Evolutionary conservation across 2,113 vertebrate genomes (phyloP).

Genomic region (Castor canadensis): DNA sequence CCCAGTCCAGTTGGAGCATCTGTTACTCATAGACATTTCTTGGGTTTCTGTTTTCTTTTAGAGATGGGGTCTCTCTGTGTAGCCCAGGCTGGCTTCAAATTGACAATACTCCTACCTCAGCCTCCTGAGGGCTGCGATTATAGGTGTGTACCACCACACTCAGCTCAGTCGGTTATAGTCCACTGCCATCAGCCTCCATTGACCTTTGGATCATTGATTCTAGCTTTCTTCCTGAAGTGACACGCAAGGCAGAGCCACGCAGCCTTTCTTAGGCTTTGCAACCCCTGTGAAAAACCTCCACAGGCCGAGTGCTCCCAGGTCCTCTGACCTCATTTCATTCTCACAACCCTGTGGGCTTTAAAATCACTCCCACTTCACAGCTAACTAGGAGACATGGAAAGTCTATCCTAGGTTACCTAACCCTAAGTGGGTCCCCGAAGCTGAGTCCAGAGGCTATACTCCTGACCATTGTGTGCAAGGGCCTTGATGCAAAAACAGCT

Average conservation of each 20-base stretch:
- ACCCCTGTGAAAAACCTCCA: background rate
- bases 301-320: background rate
- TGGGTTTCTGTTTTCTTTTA: no score
- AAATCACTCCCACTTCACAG: background rate
- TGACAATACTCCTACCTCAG: no score
- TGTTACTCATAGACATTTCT: background rate
- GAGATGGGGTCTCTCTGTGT: no score
- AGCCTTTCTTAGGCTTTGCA: background rate
- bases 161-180: background rate
- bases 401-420: background rate
- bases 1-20: background rate
- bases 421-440: background rate
- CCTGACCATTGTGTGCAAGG: background rate
- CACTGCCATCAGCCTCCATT: background rate
- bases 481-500: no score
- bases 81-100: no score
- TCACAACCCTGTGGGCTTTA: background rate
- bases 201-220: background rate
- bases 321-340: background rate
- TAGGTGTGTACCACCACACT: no score
- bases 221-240: background rate
- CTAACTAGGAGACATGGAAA: background rate
- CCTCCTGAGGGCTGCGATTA: no score
- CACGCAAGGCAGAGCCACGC: background rate
- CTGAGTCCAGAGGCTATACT: background rate